Evolutionary conservation across 2,113 vertebrate genomes (phyloP).

Genomic region (Zosterops lateralis): DNA sequence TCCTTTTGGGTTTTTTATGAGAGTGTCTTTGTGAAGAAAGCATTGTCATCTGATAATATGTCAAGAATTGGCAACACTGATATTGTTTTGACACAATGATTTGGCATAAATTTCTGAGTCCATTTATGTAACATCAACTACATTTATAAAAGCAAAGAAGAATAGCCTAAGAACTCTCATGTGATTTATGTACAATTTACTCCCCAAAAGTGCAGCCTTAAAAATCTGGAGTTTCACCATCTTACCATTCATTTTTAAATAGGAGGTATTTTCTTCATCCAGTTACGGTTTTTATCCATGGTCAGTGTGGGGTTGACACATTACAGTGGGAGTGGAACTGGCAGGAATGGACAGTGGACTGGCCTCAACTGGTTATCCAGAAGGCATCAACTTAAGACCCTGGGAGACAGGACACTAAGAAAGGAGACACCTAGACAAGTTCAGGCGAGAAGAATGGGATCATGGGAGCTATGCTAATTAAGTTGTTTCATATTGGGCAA

Average conservation of each 20-base stretch:
- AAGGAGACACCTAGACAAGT: background rate
- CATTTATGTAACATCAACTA: background rate
- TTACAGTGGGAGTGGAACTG: background rate
- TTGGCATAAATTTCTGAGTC: background rate
- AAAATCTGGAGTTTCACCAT: background rate
- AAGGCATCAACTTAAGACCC: background rate
- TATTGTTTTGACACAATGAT: background rate
- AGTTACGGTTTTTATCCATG: fast-evolving
- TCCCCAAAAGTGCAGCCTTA: background rate
- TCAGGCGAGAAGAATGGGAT: background rate
- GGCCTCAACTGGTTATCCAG: background rate
- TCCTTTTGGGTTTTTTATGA: background rate
- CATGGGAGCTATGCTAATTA: background rate
- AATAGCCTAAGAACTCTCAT: background rate
- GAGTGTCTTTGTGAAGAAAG: background rate
- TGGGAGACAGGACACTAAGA: background rate
- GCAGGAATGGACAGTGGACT: background rate
- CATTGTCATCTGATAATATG: background rate
- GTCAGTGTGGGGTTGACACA: fast-evolving
- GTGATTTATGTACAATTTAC: background rate
- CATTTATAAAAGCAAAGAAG: background rate
- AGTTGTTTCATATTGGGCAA: background rate
- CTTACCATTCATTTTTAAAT: background rate
- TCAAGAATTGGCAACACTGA: background rate
- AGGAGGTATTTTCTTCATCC: background rate